Evolutionary conservation across 2,113 vertebrate genomes (phyloP).

Genomic region (Cyphomyrus discorhynchus): DNA sequence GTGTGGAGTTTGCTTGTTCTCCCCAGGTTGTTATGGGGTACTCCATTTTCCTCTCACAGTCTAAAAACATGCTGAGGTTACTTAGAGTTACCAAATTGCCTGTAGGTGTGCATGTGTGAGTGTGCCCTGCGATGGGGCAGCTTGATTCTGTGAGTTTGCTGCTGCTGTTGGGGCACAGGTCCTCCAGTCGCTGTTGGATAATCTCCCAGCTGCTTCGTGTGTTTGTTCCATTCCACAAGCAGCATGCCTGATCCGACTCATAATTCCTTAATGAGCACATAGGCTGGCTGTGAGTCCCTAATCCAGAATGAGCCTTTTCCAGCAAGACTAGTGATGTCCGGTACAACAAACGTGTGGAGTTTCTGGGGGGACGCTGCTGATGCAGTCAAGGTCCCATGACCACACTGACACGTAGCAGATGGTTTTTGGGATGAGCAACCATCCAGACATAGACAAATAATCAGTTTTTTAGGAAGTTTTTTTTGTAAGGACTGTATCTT

Average conservation of each 20-base stretch:
- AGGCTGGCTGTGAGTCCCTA: neutral
- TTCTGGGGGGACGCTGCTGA: neutral
- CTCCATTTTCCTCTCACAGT: neutral
- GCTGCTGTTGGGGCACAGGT: constrained; percentile 19
- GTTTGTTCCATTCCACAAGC: neutral
- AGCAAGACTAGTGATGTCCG: neutral
- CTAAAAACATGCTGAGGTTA: neutral
- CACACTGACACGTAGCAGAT: neutral
- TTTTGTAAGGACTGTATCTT: neutral
- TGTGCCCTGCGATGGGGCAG: neutral
- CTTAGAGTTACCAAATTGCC: neutral
- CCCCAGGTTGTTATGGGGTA: neutral
- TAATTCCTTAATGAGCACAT: neutral
- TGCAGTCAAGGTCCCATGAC: neutral
- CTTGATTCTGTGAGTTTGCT: constrained; percentile 15
- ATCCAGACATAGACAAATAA: neutral
- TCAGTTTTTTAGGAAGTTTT: neutral
- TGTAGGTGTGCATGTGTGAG: neutral
- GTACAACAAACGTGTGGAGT: neutral
- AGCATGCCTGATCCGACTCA: neutral
- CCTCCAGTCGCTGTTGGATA: neutral
- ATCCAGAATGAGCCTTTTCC: neutral
- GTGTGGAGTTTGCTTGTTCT: neutral
- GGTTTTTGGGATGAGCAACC: neutral
- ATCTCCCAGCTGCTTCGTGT: neutral